Evolutionary conservation across 2,888 invertebrate genomes (phyloP), one percentile per base, ranked within the genome.

Genomic region (Dioctria rufipes): DNA sequence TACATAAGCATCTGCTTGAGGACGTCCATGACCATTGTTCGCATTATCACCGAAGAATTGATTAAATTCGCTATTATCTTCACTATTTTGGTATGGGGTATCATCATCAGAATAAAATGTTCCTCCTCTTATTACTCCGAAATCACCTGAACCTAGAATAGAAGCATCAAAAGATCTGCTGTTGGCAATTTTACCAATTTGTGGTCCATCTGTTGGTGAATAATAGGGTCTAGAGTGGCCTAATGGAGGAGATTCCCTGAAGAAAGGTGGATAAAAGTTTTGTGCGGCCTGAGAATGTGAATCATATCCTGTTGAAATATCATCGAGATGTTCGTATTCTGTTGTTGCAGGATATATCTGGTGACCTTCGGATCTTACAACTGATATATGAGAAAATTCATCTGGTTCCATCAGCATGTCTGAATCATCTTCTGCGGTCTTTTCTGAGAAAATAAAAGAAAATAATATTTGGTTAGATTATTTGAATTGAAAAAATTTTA

Each of bases 51-150:
- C 87, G 46, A 86, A 89, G 83, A 91, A 92, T 83, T 89, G 90
- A 85, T 92, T 93, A 46, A 91, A 90, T 65, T 91, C 92, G 82
- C 90, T 92, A 71, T 88, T 88, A 67, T 90, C 89, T 51, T 90
- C 89, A 81, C 90, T 86, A 25, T 25, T 25, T 83, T 91, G 90
- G 40, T 90, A 90, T 81, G 91, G 90, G 85, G 93, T 93, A 83
- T 94, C 94, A 84, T 93, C 93, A 83, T 93, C 93, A 39, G 93
- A 93, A 84, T 95, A 95, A 89, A 95, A 96, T 3, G 96, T 96
- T 4, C 96, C 96, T 3, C 96, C 96, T 80, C 93, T 92, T 73
- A 96, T 94, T 0, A 96, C 95, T 0, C 95, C 95, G 85, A 96
- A 96, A 88, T 96, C 96, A 1, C 96, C 96, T 0, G 95, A 95